Evolutionary conservation across 2,797 vertebrate species (phyloP).

Genomic region (Hydrolagus colliei): DNA sequence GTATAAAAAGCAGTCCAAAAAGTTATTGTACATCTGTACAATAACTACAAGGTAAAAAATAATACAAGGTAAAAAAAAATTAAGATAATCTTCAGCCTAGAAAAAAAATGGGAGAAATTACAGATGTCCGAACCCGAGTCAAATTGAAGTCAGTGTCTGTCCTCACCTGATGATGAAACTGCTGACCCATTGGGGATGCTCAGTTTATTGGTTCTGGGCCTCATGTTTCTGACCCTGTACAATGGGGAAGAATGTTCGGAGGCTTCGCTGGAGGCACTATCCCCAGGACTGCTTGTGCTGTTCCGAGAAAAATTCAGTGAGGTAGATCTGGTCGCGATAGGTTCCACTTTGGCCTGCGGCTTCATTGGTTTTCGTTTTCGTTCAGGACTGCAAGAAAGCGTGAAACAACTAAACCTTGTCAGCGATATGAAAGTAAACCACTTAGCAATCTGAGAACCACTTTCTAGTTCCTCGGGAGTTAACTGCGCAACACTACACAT

Average conservation of each 20-base stretch:
- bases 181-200: constrained; percentile 42
- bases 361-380: constrained; percentile 61
- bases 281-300: constrained; percentile 45
- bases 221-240: constrained; percentile 49
- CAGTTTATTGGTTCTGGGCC: constrained; percentile 50
- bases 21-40: too few species aligned
- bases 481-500: too few species aligned
- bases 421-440: too few species aligned
- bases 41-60: too few species aligned
- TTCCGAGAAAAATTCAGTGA: constrained; percentile 62
- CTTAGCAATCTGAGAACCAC: too few species aligned
- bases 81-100: too few species aligned
- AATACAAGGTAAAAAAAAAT: too few species aligned
- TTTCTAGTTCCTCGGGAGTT: too few species aligned
- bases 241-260: constrained; percentile 61
- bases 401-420: constrained; percentile 24
- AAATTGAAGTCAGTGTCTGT: background rate
- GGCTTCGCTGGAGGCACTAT: constrained; percentile 56
- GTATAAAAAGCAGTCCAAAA: too few species aligned
- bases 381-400: constrained; percentile 55
- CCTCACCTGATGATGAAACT: constrained; percentile 66
- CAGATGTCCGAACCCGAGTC: too few species aligned
- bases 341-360: constrained; percentile 69
- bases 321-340: constrained; percentile 68
- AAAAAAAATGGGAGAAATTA: too few species aligned